These are phyloP conservation scores for Tauraco hartlaubi DNA, from an alignment of 2,797 vertebrate genomes.

Conservation along the genomic window DNA sequence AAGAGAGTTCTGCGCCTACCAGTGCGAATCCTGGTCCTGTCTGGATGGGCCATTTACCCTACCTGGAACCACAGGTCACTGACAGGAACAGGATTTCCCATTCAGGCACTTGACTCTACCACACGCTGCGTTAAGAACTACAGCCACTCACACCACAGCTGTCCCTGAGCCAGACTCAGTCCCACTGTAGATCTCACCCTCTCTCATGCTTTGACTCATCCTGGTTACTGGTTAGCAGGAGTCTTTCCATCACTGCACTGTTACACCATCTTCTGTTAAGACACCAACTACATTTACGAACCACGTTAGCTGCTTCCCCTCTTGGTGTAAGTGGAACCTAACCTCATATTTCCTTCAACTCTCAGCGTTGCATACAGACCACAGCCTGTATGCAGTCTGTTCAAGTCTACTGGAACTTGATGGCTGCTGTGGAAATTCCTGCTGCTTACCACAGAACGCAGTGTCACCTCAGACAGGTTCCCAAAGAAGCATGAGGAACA, in stretches of 20 bases:
- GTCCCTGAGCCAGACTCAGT: not conserved
- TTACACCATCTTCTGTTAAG: not conserved
- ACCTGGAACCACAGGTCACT: not conserved
- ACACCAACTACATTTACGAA: not conserved
- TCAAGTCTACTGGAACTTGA: not conserved
- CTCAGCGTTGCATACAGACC: not conserved
- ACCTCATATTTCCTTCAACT: not conserved
- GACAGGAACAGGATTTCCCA: not conserved
- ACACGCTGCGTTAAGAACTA: fast-evolving
- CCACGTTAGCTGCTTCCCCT: not conserved
- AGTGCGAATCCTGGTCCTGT: not conserved
- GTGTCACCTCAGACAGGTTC: not conserved
- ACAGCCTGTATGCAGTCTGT: no score
- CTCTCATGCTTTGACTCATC: not conserved
- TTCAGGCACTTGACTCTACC: not conserved
- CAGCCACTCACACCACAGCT: not conserved
- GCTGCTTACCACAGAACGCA: not conserved
- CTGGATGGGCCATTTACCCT: not conserved
- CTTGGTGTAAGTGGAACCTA: not conserved
- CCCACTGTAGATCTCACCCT: not conserved
- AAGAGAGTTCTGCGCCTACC: not conserved
- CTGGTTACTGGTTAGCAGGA: not conserved
- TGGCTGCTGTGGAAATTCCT: not conserved
- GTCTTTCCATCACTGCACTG: not conserved
- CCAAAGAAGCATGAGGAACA: not conserved